Conservation (phyloP, 1,140 invertebrate genomes). For the Cotesia vestalis region DNA sequence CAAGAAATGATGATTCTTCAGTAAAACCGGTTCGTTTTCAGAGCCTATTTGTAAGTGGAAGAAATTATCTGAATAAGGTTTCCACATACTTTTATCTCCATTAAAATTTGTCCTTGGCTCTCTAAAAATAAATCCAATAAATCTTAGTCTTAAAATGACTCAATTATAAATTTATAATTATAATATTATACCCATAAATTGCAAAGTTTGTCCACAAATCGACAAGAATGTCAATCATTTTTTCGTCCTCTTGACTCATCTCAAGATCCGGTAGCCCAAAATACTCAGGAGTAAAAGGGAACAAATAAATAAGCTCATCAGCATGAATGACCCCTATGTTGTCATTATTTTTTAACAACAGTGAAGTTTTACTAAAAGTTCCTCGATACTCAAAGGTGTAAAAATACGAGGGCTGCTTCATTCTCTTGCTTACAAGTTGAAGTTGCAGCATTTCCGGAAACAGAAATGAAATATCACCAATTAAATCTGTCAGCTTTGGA, state of each 20-base stretch:
- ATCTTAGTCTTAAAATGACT: not conserved
- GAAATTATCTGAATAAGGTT: slow-evolving; percentile 18
- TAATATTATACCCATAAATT: slow-evolving; percentile 30
- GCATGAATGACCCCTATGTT: slow-evolving; percentile 37
- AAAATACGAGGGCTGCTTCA: slow-evolving; percentile 32
- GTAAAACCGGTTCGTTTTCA: not conserved
- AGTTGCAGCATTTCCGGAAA: slow-evolving; percentile 35
- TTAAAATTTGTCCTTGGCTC: slow-evolving; percentile 24
- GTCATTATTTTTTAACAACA: slow-evolving; percentile 15
- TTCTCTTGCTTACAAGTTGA: slow-evolving; percentile 21
- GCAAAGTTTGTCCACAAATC: slow-evolving; percentile 40
- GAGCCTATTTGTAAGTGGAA: slow-evolving; percentile 20
- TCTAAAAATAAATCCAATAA: not conserved
- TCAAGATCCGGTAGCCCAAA: not conserved
- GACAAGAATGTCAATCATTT: slow-evolving; percentile 33
- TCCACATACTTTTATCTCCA: not conserved
- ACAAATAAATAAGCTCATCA: slow-evolving; percentile 40
- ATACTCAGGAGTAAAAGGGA: not conserved
- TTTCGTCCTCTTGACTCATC: slow-evolving; percentile 23
- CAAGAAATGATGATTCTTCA: not conserved
- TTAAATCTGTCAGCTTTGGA: slow-evolving; percentile 23
- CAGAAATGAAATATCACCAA: slow-evolving; percentile 31
- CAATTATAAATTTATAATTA: slow-evolving; percentile 13
- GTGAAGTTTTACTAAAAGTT: slow-evolving; percentile 28
- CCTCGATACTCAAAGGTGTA: slow-evolving; percentile 40